Evolutionary conservation across 2,888 invertebrate species (phyloP), one percentile per base, ranked within the genome.

Genomic region (Trilocha varians): DNA sequence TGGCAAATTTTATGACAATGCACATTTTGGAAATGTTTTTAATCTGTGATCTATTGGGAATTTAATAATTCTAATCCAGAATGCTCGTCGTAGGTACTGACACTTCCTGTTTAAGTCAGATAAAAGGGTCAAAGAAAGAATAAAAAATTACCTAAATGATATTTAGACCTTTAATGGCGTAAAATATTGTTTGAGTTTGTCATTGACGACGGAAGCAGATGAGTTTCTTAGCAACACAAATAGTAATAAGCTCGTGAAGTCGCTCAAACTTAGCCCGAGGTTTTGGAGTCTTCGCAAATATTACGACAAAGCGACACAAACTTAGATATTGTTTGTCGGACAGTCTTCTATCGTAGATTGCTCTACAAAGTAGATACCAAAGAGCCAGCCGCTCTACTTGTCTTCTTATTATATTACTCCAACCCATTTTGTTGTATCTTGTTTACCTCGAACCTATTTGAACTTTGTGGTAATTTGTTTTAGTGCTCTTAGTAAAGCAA

Each of bases 241-340:
- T 74, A 79, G 77, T 78, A 79, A 79, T 80, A 78, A 79, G 77
- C 73, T 66, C 50, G 65, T 60, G 70, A 72, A 75, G 71, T 70
- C 68, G 60, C 66, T 64, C 59, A 67, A 76, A 76, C 69, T 78
- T 64, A 53, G 55, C 44, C 55, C 56, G 58, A 52, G 66, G 64
- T 69, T 70, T 69, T 59, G 61, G 67, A 69, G 65, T 63, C 73
- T 70, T 59, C 65, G 70, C 72, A 74, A 78, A 78, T 77, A 78
- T 74, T 65, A 73, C 70, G 60, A 72, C 72, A 76, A 74, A 72
- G 78, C 70, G 74, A 71, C 72, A 63, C 59, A 64, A 78, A 77
- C 72, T 77, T 76, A 56, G 70, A 77, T 78, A 75, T 76, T 77
- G 70, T 77, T 74, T 72, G 71, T 69, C 61, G 70, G 73, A 67